Evolutionary conservation across 2,888 invertebrate species (phyloP), one percentile per base, ranked within the genome.

Genomic region (Pycnomerus fuliginosus): DNA sequence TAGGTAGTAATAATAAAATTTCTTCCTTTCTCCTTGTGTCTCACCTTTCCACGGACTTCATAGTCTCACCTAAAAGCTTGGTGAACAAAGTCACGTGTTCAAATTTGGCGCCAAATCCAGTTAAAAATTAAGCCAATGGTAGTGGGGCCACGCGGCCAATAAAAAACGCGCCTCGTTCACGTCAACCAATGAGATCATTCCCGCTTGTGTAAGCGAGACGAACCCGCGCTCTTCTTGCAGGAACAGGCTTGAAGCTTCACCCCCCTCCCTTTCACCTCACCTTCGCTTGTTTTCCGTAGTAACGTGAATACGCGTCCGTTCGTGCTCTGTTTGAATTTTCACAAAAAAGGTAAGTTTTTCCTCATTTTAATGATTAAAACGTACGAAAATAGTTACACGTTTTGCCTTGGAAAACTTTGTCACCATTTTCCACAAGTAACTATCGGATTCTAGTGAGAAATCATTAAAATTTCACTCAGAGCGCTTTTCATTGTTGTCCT

Each of bases 401-500:
- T 33, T 1, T 15, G 15, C 12, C 17, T 8, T 11, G 8, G 7
- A 2, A n/a, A 16, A 22, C 2, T 30, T 23, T 33, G 3, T 3
- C 11, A 7, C 3, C 5, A 3, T 11, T 27, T 33, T 16, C 10
- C 8, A 3, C 7, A 22, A 2, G 14, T 16, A 11, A 11, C n/a
- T 5, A 3, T 3, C 3, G 23, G 4, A 20, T 31, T 39, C n/a
- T 3, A 3, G 4, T 20, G 30, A 29, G 27, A 44, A 45, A 25
- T 16, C 15, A 7, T 22, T 28, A 40, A 42, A 42, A 46, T 42
- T 45, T 46, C 46, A 16, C 42, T 37, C 37, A 20, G 11, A 23
- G 14, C 16, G 27, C n/a, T 46, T 46, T 46, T 42, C 46, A 46
- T 46, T 46, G 46, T 46, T 46, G 12, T 45, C 37, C 28, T 36